A percentile compares a stretch with the other conserved stretches of the same genome.
These are phyloP conservation scores for Aleiodes alternator DNA, from an alignment of 2,888 invertebrate genomes.

Conservation along the genomic window DNA sequence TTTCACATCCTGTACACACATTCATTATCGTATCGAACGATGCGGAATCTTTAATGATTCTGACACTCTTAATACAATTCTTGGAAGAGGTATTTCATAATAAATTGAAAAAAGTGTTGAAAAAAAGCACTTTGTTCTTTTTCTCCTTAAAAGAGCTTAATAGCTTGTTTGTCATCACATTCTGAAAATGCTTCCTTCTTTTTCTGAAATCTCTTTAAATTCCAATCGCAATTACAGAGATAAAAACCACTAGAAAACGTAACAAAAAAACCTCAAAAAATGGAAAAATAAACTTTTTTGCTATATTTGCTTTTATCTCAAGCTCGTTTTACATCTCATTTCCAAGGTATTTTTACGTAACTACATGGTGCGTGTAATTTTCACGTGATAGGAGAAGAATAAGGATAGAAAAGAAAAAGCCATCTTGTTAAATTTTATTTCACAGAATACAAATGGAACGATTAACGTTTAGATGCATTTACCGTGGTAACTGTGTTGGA, in stretches of 20 bases:
- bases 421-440: slow-evolving; percentile 16
- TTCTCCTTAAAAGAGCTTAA: too few species aligned
- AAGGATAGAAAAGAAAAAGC: not conserved
- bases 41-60: too few species aligned
- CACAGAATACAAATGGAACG: slow-evolving; percentile 10
- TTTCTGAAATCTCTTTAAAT: too few species aligned
- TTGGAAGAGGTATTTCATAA: too few species aligned
- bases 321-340: slow-evolving; percentile 8
- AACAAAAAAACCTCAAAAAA: not conserved
- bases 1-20: too few species aligned
- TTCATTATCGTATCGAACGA: too few species aligned
- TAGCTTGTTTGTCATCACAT: too few species aligned
- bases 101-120: too few species aligned
- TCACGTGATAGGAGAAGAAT: slow-evolving; percentile 2
- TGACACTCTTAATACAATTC: too few species aligned
- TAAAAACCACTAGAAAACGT: not conserved
- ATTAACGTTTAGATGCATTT: slow-evolving; percentile 1
- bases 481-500: not conserved
- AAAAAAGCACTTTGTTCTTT: too few species aligned
- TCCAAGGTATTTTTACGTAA: not conserved
- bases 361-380: slow-evolving; percentile 19
- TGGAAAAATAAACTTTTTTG: not conserved
- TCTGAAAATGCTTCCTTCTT: too few species aligned
- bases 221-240: too few species aligned
- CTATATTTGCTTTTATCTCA: not conserved